Evolutionary conservation across 2,797 vertebrate genomes (phyloP), one percentile per base, ranked within the genome.

Genomic region (Silurus lanzhouensis): DNA sequence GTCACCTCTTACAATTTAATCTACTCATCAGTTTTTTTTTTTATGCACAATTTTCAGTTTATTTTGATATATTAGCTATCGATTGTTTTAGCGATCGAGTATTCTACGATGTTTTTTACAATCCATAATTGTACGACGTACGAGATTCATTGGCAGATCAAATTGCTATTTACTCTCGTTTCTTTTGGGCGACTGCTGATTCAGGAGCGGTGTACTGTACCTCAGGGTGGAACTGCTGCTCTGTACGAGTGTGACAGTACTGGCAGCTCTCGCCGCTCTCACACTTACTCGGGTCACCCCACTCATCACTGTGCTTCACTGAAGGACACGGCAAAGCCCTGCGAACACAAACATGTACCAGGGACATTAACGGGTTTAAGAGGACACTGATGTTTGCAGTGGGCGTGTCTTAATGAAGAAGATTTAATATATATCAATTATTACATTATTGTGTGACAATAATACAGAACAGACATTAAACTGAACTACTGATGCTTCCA

Each of bases 201-300:
- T 27, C 6, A 13, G 20, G 48, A 55, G 38, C 9, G 66, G 61
- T 20, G 60, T 55, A 55, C 61, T 25, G 22, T 92, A 99, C 98
- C 98, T 99, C 98, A 0, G 98, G 98, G 88, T 99, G 98, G 90
- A 99, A 99, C 90, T 99, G 98, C 88, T 99, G 98, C 7, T 99
- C 98, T 5, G 98, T 99, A 87, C 98, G 96, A 0, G 98, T 99
- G 93, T 99, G 98, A 93, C 98, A 99, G 85, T 97, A 99, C 90
- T 99, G 98, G 92, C 98, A 99, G 61, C 94, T 93, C 87, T 99
- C 98, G 4, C 96, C 96, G 0, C 96, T 96, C 90, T 99, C 98
- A 93, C 98, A 99, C 93, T 99, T 99, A 93, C 97, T 98, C 60
- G 98, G 98, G 91, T 99, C 98, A 20, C 98, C 97, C 98, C 98